phyloP scores from a whole-genome alignment of 1,140 invertebrate genomes.

The Solenopsis fugax region DNA sequence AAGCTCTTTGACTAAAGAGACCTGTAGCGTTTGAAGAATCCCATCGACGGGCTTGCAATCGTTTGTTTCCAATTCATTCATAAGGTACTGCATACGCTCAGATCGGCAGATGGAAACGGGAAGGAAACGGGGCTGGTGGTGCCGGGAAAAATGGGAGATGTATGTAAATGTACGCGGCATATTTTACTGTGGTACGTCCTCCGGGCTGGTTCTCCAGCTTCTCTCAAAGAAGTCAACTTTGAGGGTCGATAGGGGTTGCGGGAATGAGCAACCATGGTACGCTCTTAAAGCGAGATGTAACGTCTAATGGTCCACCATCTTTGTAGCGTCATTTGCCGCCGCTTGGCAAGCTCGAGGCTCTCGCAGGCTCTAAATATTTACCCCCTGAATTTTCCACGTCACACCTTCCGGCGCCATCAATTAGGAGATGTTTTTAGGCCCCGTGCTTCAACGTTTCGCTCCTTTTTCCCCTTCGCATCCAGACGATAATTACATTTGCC shows the following conservation, averaged over 20 bases:
- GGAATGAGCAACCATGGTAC: slow-evolving; percentile 43
- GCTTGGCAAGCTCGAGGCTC: not conserved
- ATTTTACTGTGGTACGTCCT: slow-evolving; percentile 61
- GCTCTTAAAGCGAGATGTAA: slow-evolving; percentile 60
- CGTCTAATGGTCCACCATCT: slow-evolving; percentile 67
- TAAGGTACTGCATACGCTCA: slow-evolving; percentile 8
- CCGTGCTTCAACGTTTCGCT: slow-evolving; percentile 10
- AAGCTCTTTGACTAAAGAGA: not conserved
- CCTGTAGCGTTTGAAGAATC: not conserved
- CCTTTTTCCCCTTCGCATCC: slow-evolving; percentile 46
- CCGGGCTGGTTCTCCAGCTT: slow-evolving; percentile 32
- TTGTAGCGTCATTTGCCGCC: slow-evolving; percentile 66
- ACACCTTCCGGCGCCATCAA: slow-evolving; percentile 19
- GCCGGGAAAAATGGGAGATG: slow-evolving; percentile 35
- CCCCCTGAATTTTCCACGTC: slow-evolving; percentile 1
- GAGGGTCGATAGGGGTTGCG: slow-evolving; percentile 14
- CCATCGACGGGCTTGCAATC: not conserved
- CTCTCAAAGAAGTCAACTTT: slow-evolving; percentile 31
- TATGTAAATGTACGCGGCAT: slow-evolving; percentile 63
- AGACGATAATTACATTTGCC: slow-evolving; percentile 45
- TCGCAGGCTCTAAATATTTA: slow-evolving; percentile 70
- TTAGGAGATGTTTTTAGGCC: not conserved
- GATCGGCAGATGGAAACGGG: not conserved
- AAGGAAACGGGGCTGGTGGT: not conserved
- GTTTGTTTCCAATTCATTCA: slow-evolving; percentile 33